phyloP scores from a whole-genome alignment of 2,113 vertebrate species.

The Geothlypis trichas region DNA sequence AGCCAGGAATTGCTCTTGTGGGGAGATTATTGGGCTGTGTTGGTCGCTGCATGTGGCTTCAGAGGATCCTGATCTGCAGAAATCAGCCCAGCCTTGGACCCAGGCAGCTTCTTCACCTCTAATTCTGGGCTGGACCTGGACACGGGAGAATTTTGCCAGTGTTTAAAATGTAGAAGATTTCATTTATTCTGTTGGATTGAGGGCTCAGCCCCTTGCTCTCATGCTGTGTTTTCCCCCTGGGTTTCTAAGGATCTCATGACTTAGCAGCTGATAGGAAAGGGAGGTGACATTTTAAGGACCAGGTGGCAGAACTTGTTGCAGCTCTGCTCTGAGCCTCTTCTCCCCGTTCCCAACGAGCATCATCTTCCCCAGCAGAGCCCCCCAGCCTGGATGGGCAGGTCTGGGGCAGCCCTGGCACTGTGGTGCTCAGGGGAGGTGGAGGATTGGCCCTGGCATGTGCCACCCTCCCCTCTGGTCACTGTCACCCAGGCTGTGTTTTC shows the following conservation, averaged over 20 bases:
- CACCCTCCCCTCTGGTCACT: neutral
- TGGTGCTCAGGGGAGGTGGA: neutral
- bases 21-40: neutral
- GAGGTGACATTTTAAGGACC: rapidly evolving
- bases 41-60: neutral
- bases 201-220: neutral
- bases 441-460: rapidly evolving
- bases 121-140: neutral
- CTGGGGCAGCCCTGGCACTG: neutral
- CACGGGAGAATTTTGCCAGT: neutral
- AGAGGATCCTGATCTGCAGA: neutral
- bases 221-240: rapidly evolving
- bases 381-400: neutral
- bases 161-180: neutral
- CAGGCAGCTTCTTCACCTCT: neutral
- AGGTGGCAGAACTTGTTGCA: too few relatives aligned
- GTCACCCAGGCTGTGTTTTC: neutral
- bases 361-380: neutral
- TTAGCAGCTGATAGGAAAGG: neutral
- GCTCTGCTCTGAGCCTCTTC: neutral
- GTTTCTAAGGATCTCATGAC: neutral
- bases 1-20: neutral
- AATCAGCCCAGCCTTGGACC: neutral
- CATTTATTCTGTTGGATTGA: neutral
- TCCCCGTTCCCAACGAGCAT: rapidly evolving